Conservation (phyloP, 2,888 invertebrate species). For the Leptinotarsa haldemani region DNA sequence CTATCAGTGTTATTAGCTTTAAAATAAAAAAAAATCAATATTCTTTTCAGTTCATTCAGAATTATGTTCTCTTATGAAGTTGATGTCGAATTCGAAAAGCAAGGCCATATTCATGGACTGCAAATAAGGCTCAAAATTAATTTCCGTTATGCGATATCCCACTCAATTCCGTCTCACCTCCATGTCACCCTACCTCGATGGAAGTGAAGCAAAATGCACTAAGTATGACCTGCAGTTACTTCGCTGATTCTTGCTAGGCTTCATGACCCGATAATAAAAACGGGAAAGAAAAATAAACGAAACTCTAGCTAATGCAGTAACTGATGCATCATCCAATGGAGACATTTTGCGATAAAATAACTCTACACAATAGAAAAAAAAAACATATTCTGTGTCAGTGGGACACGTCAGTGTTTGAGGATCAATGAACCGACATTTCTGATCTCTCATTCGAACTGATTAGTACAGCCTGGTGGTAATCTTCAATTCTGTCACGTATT, state of each 20-base stretch:
- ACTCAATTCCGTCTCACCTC: slow-evolving; percentile 8
- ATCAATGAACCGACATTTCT: slow-evolving; percentile 7
- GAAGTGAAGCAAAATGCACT: slow-evolving; percentile 8
- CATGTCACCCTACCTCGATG: slow-evolving; percentile 29
- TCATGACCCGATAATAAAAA: not conserved
- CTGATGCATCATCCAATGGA: not conserved
- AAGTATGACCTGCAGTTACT: slow-evolving; percentile 14
- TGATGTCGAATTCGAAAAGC: too few species aligned
- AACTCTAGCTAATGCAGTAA: not conserved
- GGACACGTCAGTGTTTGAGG: slow-evolving; percentile 6
- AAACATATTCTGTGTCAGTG: slow-evolving; percentile 15
- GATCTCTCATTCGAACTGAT: slow-evolving; percentile 4
- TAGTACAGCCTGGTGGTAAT: not conserved
- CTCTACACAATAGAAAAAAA: not conserved
- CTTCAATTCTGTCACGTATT: slow-evolving; percentile 12
- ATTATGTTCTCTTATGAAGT: too few species aligned
- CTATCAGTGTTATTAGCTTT: too few species aligned
- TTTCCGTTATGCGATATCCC: too few species aligned
- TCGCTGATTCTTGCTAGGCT: slow-evolving; percentile 6
- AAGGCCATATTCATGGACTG: too few species aligned
- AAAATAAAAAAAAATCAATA: too few species aligned
- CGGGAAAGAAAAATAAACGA: not conserved
- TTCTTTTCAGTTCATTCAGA: too few species aligned
- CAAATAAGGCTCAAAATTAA: too few species aligned
- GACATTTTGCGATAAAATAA: slow-evolving; percentile 7